Conservation (phyloP, 2,888 invertebrate species). For the Himalopsyche japonica region DNA sequence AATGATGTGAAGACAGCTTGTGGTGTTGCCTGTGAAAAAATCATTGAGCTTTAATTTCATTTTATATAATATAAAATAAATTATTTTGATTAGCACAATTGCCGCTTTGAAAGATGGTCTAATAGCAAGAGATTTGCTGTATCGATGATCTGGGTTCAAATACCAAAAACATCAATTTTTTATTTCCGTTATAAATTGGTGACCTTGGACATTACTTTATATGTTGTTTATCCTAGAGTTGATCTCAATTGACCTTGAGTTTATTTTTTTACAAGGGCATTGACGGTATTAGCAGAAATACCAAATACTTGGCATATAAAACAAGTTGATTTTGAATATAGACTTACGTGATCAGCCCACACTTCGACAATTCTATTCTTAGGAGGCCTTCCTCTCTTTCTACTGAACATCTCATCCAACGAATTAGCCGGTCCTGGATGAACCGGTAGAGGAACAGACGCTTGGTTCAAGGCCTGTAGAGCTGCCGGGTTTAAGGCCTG, state of each 20-base stretch:
- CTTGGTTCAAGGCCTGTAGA: conserved; percentile 44
- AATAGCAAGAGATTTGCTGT: too few relatives aligned
- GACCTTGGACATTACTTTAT: too few relatives aligned
- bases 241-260: too few relatives aligned
- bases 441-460: conserved; percentile 48
- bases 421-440: conserved; percentile 64
- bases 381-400: conserved; percentile 94
- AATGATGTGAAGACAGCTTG: conserved; percentile 93
- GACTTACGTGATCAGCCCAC: conserved; percentile 79
- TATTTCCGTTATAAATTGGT: too few relatives aligned
- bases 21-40: conserved; percentile 65
- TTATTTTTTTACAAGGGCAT: too few relatives aligned
- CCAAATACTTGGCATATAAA: too few relatives aligned
- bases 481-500: conserved; percentile 51
- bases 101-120: too few relatives aligned
- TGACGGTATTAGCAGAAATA: too few relatives aligned
- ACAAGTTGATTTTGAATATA: neutral
- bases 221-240: too few relatives aligned
- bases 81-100: neutral
- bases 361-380: conserved; percentile 94
- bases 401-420: conserved; percentile 88
- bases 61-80: neutral
- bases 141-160: too few relatives aligned
- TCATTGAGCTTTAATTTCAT: neutral
- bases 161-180: too few relatives aligned